Evolutionary conservation across 2,113 vertebrate species (phyloP), one percentile per base, ranked within the genome.

Genomic region (rat (Rattus norvegicus)): DNA sequence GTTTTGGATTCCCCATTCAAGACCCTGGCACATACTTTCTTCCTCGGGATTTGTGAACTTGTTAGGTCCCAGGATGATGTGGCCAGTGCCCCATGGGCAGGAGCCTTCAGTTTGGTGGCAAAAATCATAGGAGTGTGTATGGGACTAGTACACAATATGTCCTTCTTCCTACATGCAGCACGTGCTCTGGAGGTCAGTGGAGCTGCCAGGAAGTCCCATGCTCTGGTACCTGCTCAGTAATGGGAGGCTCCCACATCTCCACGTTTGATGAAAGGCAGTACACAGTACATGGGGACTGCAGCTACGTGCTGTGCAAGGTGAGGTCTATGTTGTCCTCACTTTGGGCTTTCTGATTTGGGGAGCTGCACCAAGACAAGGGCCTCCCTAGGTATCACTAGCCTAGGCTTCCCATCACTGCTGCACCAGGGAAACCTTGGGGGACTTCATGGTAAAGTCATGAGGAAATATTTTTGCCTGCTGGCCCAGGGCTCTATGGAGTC

Each of bases 271-370:
- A 98, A 86, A 98, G 91, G 81, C 65, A 87, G 3, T 99, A 98
- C 98, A 98, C 98, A 0, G 98, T 99, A 95, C 98, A 99, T 0
- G 99, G 99, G n/a, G 98, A 99, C 88, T 99, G 99, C 70, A 98
- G 93, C 90, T 99, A 99, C 4, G 98, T 99, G 84, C 36, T 99
- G 89, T 97, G 98, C 84, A 99, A 99, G 99, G 99, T 99, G 80
- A 43, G 20, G 43, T 36, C 56, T 20, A 0, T 43, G n/a, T 33
- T 81, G 30, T n/a, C 33, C 76, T 43, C 43, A 43, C 43, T 3
- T n/a, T 8, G 14, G 36, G 24, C 2, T 80, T 84, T 65, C 43
- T 36, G 33, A 24, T 24, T 36, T 61, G 9, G 65, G 7, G 65
- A 39, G n/a, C 7, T 36, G 56, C 19, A 33, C 17, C 26, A 5